A percentile compares a stretch with the other conserved stretches of the same genome.
Conservation (phyloP, 2,113 vertebrate genomes). For the Microtus oregoni region DNA sequence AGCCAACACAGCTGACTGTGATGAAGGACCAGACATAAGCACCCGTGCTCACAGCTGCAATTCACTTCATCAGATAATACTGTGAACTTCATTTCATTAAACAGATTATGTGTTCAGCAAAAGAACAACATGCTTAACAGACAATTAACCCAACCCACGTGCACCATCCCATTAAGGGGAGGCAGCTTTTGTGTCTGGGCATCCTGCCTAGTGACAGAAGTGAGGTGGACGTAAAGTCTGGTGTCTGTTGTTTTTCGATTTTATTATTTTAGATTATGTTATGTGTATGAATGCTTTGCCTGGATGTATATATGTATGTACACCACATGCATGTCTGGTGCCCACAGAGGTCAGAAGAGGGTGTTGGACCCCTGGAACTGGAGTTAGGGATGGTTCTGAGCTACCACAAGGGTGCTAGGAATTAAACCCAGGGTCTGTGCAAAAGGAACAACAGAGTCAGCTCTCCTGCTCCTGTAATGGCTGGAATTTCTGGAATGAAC, state of each 20-base stretch:
- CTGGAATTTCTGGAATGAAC: not conserved
- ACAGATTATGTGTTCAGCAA: not conserved
- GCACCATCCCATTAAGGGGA: not conserved
- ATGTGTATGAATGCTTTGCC: not conserved
- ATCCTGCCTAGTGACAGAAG: not conserved
- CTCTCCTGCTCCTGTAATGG: not conserved
- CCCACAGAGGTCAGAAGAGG: not conserved
- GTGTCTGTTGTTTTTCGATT: not conserved
- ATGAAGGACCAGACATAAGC: not conserved
- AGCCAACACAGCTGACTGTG: not conserved
- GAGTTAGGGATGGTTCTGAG: not conserved
- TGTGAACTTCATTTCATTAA: not conserved
- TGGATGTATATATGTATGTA: not conserved
- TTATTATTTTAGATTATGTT: not conserved
- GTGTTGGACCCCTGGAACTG: not conserved
- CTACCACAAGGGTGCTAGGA: not conserved
- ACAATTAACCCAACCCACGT: not conserved
- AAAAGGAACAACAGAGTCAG: not conserved
- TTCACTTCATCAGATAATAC: not conserved
- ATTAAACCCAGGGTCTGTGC: not conserved
- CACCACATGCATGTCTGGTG: not conserved
- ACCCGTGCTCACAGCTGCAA: not conserved
- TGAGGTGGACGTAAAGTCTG: not conserved
- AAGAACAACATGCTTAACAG: not conserved
- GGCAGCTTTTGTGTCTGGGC: not conserved